phyloP scores from a whole-genome alignment of 2,113 vertebrate genomes.

The Syngnathus floridae region DNA sequence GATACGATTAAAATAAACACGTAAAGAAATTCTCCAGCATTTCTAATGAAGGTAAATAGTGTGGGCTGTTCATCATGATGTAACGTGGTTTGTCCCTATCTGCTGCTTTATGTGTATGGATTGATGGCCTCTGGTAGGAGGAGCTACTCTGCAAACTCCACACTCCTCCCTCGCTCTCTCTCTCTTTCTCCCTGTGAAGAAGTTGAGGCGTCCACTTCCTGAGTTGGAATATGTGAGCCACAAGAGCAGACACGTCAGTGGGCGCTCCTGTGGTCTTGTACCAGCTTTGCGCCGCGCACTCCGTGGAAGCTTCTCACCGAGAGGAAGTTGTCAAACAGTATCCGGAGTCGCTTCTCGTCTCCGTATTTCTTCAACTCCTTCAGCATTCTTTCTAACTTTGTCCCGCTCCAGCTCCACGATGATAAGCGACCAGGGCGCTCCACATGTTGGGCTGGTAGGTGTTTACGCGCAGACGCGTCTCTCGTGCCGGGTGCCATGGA shows the following conservation, averaged over 20 bases:
- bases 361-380: not conserved
- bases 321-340: conserved; percentile 9
- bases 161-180: conserved; percentile 22
- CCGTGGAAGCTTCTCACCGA: conserved; percentile 13
- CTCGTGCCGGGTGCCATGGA: not conserved
- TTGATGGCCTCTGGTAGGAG: conserved; percentile 40
- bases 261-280: conserved; percentile 16
- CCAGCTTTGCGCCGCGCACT: conserved; percentile 8
- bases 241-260: conserved; percentile 42
- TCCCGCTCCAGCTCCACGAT: conserved; percentile 67
- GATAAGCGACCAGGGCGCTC: conserved; percentile 64
- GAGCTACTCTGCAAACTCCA: conserved; percentile 70
- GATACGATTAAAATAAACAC: not conserved
- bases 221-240: conserved; percentile 37
- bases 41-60: not conserved
- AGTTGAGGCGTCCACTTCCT: conserved; percentile 62
- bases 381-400: conserved; percentile 40
- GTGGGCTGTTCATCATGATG: not conserved
- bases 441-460: conserved; percentile 75
- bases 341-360: not conserved
- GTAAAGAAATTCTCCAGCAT: not conserved
- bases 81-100: conserved; percentile 6
- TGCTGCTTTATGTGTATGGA: conserved; percentile 43
- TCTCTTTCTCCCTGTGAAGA: conserved; percentile 26
- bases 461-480: conserved; percentile 16